Evolutionary conservation across 2,113 vertebrate species (phyloP).

Genomic region (Chitala chitala): DNA sequence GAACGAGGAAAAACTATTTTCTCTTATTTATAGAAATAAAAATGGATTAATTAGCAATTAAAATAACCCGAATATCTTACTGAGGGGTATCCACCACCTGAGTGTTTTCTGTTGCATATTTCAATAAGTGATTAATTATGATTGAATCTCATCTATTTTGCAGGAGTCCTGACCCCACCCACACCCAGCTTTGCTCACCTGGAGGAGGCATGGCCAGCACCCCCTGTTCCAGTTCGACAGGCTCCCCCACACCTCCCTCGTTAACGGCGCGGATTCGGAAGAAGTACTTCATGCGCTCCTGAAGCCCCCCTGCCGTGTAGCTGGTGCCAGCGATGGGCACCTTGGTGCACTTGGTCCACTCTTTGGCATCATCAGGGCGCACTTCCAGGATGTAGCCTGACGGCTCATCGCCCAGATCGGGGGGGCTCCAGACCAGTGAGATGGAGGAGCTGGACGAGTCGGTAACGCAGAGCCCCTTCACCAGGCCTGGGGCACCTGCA

Average conservation of each 20-base stretch:
- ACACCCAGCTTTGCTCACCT: slow-evolving; percentile 40
- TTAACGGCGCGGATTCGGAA: slow-evolving; percentile 55
- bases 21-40: too few species aligned
- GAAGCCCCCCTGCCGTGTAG: slow-evolving; percentile 52
- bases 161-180: not conserved
- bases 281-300: slow-evolving; percentile 55
- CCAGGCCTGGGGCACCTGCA: slow-evolving; percentile 54
- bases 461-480: slow-evolving; percentile 48
- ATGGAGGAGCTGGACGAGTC: slow-evolving; percentile 58
- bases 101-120: too few species aligned
- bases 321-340: slow-evolving; percentile 48
- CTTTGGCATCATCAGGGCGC: slow-evolving; percentile 46
- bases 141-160: too few species aligned
- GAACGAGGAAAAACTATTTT: too few species aligned
- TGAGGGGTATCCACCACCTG: too few species aligned
- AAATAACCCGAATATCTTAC: not conserved
- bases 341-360: slow-evolving; percentile 56
- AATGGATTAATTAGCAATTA: too few species aligned
- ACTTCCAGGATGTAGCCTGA: slow-evolving; percentile 56
- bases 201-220: slow-evolving; percentile 52
- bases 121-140: too few species aligned
- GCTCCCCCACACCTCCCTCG: slow-evolving; percentile 51
- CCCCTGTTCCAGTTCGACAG: slow-evolving; percentile 44
- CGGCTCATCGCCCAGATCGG: slow-evolving; percentile 42
- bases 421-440: slow-evolving; percentile 55